Conservation (phyloP, 30 jellyfish, hydroid and myxozoan species). For the Clytia hemisphaerica region DNA sequence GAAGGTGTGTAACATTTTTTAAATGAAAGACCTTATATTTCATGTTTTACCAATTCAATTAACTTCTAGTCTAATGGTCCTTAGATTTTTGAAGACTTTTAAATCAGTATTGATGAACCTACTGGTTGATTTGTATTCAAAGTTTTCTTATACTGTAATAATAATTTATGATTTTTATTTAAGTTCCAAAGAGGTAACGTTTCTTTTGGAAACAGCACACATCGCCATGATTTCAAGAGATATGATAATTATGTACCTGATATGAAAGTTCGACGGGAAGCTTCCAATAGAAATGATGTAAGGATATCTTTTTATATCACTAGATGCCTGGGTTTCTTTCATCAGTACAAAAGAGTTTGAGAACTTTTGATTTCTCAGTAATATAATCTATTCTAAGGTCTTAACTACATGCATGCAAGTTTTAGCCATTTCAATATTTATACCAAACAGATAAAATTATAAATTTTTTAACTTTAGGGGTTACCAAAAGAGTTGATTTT, state of each 20-base stretch:
- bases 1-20: conserved; percentile 34
- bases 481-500: conserved; percentile 61
- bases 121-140: too few species aligned
- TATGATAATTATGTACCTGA: conserved; percentile 52
- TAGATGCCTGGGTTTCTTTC: not conserved
- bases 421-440: not conserved
- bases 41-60: too few species aligned
- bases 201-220: conserved; percentile 62
- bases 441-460: not conserved
- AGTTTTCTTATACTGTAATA: too few species aligned
- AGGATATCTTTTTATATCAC: not conserved
- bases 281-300: conserved; percentile 57
- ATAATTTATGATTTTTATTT: not conserved
- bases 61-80: too few species aligned
- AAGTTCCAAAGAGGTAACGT: conserved; percentile 61
- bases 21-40: too few species aligned
- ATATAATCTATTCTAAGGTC: not conserved
- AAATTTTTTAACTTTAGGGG: conserved; percentile 45
- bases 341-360: not conserved
- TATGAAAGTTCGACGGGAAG: conserved; percentile 44
- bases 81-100: too few species aligned
- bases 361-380: not conserved
- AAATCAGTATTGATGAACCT: too few species aligned
- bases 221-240: conserved; percentile 45
- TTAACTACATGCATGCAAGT: not conserved